Evolutionary conservation across 2,113 vertebrate species (phyloP), one percentile per base, ranked within the genome.

Genomic region (Amia ocellicauda): DNA sequence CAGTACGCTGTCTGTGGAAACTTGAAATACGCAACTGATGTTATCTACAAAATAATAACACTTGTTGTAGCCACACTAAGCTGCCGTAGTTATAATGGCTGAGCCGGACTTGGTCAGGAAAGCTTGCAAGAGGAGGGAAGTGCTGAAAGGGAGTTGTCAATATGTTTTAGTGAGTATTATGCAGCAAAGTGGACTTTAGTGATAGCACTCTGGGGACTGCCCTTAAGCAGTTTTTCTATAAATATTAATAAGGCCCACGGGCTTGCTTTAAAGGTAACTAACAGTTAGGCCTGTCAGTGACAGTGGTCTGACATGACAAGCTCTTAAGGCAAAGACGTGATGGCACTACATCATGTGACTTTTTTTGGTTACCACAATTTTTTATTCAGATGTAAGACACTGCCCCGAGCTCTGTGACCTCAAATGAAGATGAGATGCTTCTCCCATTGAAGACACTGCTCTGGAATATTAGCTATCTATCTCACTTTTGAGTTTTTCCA

Each of bases 211-310:
- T 47, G 80, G 82, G 86, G 82, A 73, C 83, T 88, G 75, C 76
- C 83, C 80, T 83, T 72, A 86, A 86, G 80, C 81, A 82, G 80
- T 80, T 88, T 82, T 84, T 82, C 78, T 82, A 77, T 84, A 79
- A 86, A 84, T 88, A 90, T 91, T 83, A 85, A 87, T 85, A 78
- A 79, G 79, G 82, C 77, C 81, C 83, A 73, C 71, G 26, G 74
- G 79, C 72, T 77, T 86, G 81, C 79, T 79, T 75, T 68, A 73
- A 81, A 78, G 85, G 80, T 84, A 89, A 83, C 80, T 78, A 85
- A 78, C 74, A 73, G 72, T 80, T 76, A 81, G 83, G 78, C 62
- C 2, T 83, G 86, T 81, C 80, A 79, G 71, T 80, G 75, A 55
- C 80, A 20, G 17, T 80, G 69, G 76, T 73, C 83, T 79, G 73